phyloP scores from a whole-genome alignment of 2,888 invertebrate genomes.

The Drosophila sordidapex region DNA sequence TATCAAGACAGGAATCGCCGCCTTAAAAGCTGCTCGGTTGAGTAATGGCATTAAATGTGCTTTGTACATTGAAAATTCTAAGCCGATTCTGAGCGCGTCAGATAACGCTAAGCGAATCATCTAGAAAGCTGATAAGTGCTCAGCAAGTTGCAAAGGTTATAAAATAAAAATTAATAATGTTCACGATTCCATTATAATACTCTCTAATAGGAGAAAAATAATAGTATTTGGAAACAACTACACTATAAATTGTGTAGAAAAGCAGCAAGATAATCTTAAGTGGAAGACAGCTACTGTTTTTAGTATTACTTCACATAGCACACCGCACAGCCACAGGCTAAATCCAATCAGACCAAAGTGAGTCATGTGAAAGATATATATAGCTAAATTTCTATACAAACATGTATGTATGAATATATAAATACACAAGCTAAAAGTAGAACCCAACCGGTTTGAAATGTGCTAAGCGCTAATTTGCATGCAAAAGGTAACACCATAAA shows the following conservation, averaged over 20 bases:
- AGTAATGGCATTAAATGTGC: conserved; percentile 26
- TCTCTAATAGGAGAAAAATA: background rate
- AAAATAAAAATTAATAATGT: background rate
- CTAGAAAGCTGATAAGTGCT: conserved; percentile 1
- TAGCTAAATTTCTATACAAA: background rate
- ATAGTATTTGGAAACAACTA: background rate
- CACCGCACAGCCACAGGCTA: background rate
- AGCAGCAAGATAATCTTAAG: background rate
- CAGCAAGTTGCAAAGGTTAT: background rate
- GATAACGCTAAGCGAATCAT: conserved; percentile 38
- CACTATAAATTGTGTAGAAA: background rate
- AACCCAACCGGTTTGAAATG: conserved; percentile 56
- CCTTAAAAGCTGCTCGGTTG: conserved; percentile 31
- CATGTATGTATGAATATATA: background rate
- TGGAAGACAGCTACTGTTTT: background rate
- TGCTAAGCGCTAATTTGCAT: conserved; percentile 61
- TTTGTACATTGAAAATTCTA: conserved; percentile 10
- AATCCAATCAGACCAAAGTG: conserved; percentile 6
- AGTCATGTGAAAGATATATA: conserved; percentile 28
- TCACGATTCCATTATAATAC: background rate
- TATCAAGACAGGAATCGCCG: conserved; percentile 44
- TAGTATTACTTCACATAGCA: background rate
- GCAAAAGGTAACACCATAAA: conserved; percentile 42
- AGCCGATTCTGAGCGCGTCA: background rate
- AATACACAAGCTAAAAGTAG: conserved; percentile 34